Base-by-base conservation (phyloP, 2,113 vertebrate genomes). In the Halichoeres trimaculatus region DNA sequence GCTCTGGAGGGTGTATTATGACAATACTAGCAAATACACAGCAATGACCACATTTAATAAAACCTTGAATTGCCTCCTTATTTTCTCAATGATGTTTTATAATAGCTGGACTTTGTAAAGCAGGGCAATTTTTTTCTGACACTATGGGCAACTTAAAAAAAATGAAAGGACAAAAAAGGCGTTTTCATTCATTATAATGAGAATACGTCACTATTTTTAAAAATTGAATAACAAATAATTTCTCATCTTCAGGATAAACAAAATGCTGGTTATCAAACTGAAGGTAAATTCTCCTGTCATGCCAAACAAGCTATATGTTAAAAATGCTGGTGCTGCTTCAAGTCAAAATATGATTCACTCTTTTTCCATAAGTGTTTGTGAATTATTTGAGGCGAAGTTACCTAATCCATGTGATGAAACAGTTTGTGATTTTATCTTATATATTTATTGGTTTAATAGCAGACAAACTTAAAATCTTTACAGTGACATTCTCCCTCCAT, bases 11-110 rank as follows among this genome's bases (percentile, higher is more conserved):
- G 8, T 75, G 10, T 68, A n/a, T 30, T 58, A 26, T 66, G 57
- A 55, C 16, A 17, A 47, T 73, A 50, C 5, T 52, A 13, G 50
- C 17, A 75, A 52, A 76, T 26, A 48, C 60, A 54, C 48, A 70
- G 48, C 10, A 71, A 45, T 53, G 65, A 74, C 24, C 51, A 62
- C 47, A 51, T 65, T 61, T 52, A 7, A 64, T 51, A 60, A 57
- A 66, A 60, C 20, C 24, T 22, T 70, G 24, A 64, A 14, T 7
- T 7, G 3, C 43, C 16, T 17, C 17, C 14, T 45, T 19, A 16
- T 7, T 45, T 45, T 17, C 2, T 45, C 14, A 19, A 1, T 14
- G 13, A 45, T 45, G 17, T 17, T 45, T 45, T 19, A 20, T 40
- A 66, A 56, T 56, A 19, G 22, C 38, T 45, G 41, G 61, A 24